These are phyloP conservation scores for Cyclina sinensis DNA, from an alignment of 1,140 invertebrate genomes.

Conservation along the genomic window DNA sequence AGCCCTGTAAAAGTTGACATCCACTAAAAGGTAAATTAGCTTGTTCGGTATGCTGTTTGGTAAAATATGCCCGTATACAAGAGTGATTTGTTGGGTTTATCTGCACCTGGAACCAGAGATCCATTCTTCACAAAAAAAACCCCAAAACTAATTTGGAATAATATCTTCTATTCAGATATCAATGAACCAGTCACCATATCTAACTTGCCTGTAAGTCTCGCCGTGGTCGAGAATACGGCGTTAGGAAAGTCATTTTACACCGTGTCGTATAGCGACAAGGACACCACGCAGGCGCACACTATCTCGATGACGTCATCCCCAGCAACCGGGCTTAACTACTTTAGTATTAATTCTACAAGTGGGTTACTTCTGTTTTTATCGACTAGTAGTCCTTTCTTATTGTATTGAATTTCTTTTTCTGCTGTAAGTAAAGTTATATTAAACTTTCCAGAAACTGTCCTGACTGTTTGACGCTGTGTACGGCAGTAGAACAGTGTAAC, in stretches of 20 bases:
- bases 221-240: constrained; percentile 19
- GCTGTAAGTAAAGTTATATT: no score
- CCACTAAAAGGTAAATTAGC: no score
- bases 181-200: constrained; percentile 32
- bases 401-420: no score
- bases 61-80: neutral
- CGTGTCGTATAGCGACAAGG: neutral
- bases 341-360: constrained; percentile 34
- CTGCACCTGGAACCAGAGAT: no score
- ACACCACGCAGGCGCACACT: constrained; percentile 19
- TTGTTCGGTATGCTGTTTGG: neutral
- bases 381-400: no score
- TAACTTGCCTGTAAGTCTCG: constrained; percentile 6
- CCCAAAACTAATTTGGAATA: no score
- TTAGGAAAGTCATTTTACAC: constrained; percentile 6
- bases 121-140: no score
- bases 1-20: no score
- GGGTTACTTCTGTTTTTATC: no score
- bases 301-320: constrained; percentile 37
- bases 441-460: no score
- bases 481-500: no score
- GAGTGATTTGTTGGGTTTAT: neutral
- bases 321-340: constrained; percentile 12
- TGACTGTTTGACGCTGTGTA: no score
- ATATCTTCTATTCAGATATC: constrained; percentile 48